Conservation (phyloP, 2,888 invertebrate genomes). For the Platynereis dumerilii region DNA sequence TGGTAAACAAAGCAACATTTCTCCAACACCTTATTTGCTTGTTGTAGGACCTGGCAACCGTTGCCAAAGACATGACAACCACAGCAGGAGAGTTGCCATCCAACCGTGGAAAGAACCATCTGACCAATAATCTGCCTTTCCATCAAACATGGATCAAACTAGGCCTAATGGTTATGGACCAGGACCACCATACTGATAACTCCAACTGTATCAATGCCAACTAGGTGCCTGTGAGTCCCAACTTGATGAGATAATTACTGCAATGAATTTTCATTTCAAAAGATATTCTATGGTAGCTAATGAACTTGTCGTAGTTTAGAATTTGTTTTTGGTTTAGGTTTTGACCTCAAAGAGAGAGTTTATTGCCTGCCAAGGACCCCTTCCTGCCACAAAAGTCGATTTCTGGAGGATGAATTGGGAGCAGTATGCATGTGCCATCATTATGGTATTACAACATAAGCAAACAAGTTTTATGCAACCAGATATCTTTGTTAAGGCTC, state of each 20-base stretch:
- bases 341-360: conserved; percentile 96
- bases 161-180: too few species aligned
- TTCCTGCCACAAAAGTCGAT: conserved; percentile 96
- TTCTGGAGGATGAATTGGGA: conserved; percentile 99
- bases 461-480: too few species aligned
- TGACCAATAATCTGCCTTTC: conserved; percentile 96
- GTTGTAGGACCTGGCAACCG: too few species aligned
- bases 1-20: too few species aligned
- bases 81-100: conserved; percentile 79
- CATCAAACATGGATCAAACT: conserved; percentile 95
- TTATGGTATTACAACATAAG: too few species aligned
- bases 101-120: conserved; percentile 91
- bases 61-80: conserved; percentile 71
- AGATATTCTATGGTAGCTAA: too few species aligned
- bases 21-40: too few species aligned
- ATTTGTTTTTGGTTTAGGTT: conserved; percentile 72
- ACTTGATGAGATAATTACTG: too few species aligned
- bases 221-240: conserved; percentile 89
- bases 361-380: conserved; percentile 95
- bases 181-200: conserved; percentile 91
- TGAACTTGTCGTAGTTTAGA: not conserved
- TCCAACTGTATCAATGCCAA: conserved; percentile 97
- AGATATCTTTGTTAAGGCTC: too few species aligned
- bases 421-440: conserved; percentile 92
- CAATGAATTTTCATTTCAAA: too few species aligned